These are phyloP conservation scores for Cheilinus undulatus DNA, from an alignment of 2,113 vertebrate genomes.

Conservation along the genomic window DNA sequence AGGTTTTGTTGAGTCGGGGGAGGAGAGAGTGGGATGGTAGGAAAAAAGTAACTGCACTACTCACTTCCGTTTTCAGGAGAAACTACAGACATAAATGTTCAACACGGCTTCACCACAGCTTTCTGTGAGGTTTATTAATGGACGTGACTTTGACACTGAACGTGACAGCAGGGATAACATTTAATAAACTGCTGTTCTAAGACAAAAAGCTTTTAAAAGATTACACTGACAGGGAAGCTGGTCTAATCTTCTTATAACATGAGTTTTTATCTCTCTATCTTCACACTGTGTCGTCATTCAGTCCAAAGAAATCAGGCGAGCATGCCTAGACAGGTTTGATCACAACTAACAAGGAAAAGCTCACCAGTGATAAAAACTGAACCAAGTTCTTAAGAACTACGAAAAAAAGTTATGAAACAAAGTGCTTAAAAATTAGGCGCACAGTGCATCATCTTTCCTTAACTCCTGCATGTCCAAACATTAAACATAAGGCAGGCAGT, in stretches of 20 bases:
- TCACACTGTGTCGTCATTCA: constrained; percentile 1
- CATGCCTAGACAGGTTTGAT: constrained; percentile 56
- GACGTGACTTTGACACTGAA: neutral
- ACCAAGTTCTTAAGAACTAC: neutral
- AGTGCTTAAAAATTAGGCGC: neutral
- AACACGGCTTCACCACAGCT: neutral
- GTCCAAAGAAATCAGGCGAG: constrained; percentile 13
- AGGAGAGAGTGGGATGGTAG: constrained; percentile 49
- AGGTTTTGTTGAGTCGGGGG: constrained; percentile 73
- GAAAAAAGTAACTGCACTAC: neutral
- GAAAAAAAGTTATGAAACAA: neutral
- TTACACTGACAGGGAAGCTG: neutral
- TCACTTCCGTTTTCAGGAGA: constrained; percentile 36
- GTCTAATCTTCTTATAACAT: neutral
- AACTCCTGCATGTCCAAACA: neutral
- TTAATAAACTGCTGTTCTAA: neutral
- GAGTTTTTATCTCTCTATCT: constrained; percentile 16
- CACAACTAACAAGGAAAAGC: neutral
- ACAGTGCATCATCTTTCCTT: neutral
- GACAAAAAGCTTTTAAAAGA: neutral
- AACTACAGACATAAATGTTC: neutral
- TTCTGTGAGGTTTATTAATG: neutral
- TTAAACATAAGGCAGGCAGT: constrained; percentile 1
- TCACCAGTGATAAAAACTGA: neutral
- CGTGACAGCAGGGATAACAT: neutral